Percentiles rank a stretch among this genome's conserved stretches.
Conservation (phyloP, 1,140 invertebrate genomes). For the Matsumurasca onukii region DNA sequence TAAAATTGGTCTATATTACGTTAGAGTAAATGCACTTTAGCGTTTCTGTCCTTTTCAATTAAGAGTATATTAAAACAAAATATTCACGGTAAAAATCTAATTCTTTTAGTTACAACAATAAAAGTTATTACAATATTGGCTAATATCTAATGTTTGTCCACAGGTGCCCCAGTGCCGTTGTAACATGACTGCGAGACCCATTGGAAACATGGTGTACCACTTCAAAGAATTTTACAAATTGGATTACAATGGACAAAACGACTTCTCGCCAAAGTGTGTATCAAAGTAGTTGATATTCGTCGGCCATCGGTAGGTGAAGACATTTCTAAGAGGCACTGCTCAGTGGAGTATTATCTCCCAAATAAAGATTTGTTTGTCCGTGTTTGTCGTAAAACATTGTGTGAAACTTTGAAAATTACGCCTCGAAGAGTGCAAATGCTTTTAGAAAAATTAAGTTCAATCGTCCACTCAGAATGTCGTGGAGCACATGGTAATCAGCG, state of each 20-base stretch:
- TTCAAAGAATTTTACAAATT: not conserved
- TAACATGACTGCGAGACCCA: too few relatives aligned
- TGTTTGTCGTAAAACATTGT: not conserved
- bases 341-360: not conserved
- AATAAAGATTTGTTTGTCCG: not conserved
- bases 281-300: not conserved
- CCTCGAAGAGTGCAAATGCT: not conserved
- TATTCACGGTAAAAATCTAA: too few relatives aligned
- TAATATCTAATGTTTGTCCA: too few relatives aligned
- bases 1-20: too few relatives aligned
- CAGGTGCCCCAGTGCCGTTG: too few relatives aligned
- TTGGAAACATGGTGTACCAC: too few relatives aligned
- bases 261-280: not conserved
- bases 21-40: too few relatives aligned
- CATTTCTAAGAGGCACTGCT: not conserved
- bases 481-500: not conserved
- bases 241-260: not conserved
- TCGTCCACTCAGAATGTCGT: conserved; percentile 3
- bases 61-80: too few relatives aligned
- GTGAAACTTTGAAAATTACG: too few relatives aligned
- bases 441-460: not conserved
- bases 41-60: too few relatives aligned
- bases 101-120: too few relatives aligned
- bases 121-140: too few relatives aligned
- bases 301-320: not conserved